A percentile compares a stretch with the other conserved stretches of the same genome.
Evolutionary conservation across 1,140 invertebrate genomes (phyloP).

Genomic region (Pseudoatta argentina): DNA sequence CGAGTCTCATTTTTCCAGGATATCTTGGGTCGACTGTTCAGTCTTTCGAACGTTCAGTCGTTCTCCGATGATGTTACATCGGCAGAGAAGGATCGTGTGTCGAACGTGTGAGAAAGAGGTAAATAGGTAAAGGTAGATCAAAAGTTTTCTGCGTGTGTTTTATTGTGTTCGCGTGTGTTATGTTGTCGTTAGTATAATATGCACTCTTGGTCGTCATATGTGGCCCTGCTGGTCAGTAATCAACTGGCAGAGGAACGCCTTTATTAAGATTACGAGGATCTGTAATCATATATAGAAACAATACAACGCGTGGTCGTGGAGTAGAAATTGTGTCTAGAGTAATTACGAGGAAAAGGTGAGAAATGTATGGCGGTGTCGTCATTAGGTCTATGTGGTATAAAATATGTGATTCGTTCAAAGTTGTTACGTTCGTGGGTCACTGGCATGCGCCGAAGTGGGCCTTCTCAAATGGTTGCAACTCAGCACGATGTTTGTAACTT

Average conservation of each 20-base stretch:
- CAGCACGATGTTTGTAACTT: slow-evolving; percentile 10
- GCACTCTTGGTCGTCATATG: slow-evolving; percentile 57
- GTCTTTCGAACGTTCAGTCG: slow-evolving; percentile 35
- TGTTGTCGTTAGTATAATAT: slow-evolving; percentile 52
- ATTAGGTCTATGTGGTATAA: slow-evolving; percentile 52
- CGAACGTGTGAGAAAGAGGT: slow-evolving; percentile 31
- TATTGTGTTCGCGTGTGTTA: slow-evolving; percentile 47
- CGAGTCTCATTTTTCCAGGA: slow-evolving; percentile 3
- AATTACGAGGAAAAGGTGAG: slow-evolving; percentile 34
- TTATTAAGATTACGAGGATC: slow-evolving; percentile 59
- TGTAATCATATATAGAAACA: slow-evolving; percentile 65
- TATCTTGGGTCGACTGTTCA: slow-evolving; percentile 35
- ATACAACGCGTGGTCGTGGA: slow-evolving; percentile 43
- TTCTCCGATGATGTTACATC: slow-evolving; percentile 16
- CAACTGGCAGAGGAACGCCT: slow-evolving; percentile 7
- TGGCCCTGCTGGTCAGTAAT: neutral
- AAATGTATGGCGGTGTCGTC: slow-evolving; percentile 8
- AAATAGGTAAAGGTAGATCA: slow-evolving; percentile 58
- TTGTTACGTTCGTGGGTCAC: neutral
- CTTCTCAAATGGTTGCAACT: slow-evolving; percentile 8
- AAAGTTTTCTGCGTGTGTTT: slow-evolving; percentile 56
- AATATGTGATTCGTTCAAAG: slow-evolving; percentile 27
- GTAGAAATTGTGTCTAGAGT: slow-evolving; percentile 63
- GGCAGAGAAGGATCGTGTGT: slow-evolving; percentile 19
- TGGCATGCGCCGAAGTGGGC: slow-evolving; percentile 8